phyloP scores from a whole-genome alignment of 2,797 vertebrate species.

The Mycteria americana region DNA sequence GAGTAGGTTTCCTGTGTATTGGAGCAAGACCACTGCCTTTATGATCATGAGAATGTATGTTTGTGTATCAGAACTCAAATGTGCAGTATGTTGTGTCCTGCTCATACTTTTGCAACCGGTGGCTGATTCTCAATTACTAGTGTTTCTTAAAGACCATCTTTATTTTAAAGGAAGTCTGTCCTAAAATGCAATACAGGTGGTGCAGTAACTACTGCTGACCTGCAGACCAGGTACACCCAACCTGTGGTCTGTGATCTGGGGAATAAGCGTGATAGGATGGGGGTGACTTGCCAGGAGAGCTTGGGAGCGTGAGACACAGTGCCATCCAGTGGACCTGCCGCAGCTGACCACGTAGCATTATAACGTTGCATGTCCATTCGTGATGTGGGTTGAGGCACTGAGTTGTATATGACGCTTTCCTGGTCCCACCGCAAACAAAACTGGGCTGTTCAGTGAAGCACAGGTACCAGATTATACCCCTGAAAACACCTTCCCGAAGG shows the following conservation, averaged over 20 bases:
- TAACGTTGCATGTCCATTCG: accelerated
- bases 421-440: neutral
- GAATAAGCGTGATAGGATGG: accelerated
- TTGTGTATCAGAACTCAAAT: neutral
- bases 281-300: neutral
- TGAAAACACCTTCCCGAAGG: neutral
- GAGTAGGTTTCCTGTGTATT: neutral
- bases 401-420: neutral
- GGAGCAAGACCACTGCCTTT: neutral
- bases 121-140: neutral
- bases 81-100: neutral
- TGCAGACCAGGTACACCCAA: neutral
- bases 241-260: neutral
- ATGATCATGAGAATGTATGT: accelerated
- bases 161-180: neutral
- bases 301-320: neutral
- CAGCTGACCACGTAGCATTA: neutral
- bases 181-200: neutral
- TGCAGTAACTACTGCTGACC: neutral
- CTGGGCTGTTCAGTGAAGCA: neutral
- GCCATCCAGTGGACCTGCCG: constrained; percentile 31
- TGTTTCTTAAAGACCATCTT: neutral
- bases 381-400: neutral
- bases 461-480: neutral
- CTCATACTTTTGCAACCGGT: neutral